Evolutionary conservation across 1,140 invertebrate genomes (phyloP).

Genomic region (Diorhabda elongata): DNA sequence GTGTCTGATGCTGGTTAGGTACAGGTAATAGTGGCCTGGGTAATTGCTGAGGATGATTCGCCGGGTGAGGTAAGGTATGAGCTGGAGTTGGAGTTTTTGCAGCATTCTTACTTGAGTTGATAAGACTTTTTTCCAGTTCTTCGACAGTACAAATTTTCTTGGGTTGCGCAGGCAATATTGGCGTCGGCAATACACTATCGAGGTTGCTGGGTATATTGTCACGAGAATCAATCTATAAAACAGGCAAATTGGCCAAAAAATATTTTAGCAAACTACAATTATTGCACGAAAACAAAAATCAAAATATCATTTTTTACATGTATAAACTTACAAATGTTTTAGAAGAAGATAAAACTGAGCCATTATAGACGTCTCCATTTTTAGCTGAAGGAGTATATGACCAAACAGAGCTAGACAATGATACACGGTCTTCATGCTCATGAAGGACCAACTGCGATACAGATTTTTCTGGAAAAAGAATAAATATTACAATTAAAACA

Average conservation of each 20-base stretch:
- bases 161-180: conserved; percentile 13
- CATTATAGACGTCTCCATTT: conserved; percentile 36
- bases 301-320: background rate
- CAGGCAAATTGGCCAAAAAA: background rate
- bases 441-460: conserved; percentile 55
- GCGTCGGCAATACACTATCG: background rate
- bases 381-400: conserved; percentile 34
- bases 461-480: conserved; percentile 48
- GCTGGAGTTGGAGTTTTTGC: conserved; percentile 25
- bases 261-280: background rate
- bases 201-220: background rate
- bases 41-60: conserved; percentile 18
- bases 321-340: conserved; percentile 34
- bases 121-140: conserved; percentile 53
- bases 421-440: conserved; percentile 20
- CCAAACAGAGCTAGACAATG: conserved; percentile 34
- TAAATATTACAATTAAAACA: too few relatives aligned
- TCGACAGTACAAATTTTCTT: conserved; percentile 53
- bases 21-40: conserved; percentile 41
- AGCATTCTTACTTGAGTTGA: conserved; percentile 29
- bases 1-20: conserved; percentile 26
- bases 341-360: conserved; percentile 32
- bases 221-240: background rate
- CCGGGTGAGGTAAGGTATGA: conserved; percentile 27
- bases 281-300: background rate